phyloP scores from a whole-genome alignment of 2,888 invertebrate species.

The Pinctada fucata region DNA sequence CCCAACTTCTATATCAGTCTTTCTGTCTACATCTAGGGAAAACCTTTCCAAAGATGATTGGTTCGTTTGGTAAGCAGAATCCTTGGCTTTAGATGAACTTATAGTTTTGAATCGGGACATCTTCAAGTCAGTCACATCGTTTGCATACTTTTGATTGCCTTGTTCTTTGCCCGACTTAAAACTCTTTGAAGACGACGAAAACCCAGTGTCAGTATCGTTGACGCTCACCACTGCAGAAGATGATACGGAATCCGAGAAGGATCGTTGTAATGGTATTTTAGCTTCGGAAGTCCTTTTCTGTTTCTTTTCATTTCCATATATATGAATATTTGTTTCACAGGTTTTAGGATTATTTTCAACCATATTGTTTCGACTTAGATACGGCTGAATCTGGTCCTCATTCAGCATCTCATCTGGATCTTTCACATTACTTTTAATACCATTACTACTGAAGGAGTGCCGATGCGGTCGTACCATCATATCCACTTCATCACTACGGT shows the following conservation, averaged over 20 bases:
- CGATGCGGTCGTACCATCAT: slow-evolving; percentile 40
- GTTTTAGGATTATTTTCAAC: not conserved
- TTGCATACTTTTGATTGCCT: no score
- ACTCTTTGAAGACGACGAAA: slow-evolving; percentile 32
- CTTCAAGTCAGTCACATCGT: no score
- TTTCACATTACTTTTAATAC: not conserved
- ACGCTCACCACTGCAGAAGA: slow-evolving; percentile 8
- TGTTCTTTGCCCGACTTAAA: not conserved
- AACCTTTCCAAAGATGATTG: slow-evolving; percentile 61
- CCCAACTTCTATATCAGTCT: no score
- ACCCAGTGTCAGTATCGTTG: slow-evolving; percentile 37
- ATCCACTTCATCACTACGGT: slow-evolving; percentile 30
- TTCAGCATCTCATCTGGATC: slow-evolving; percentile 17
- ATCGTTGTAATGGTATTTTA: not conserved
- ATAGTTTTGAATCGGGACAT: not conserved
- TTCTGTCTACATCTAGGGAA: slow-evolving; percentile 54
- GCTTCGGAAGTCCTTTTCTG: not conserved
- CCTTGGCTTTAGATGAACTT: slow-evolving; percentile 33
- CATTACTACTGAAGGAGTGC: slow-evolving; percentile 16
- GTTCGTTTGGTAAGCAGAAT: slow-evolving; percentile 71
- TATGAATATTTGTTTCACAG: not conserved
- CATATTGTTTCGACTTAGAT: not conserved
- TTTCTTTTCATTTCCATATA: not conserved
- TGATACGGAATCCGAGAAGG: not conserved
- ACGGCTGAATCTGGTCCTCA: not conserved